Evolutionary conservation across 2,113 vertebrate species (phyloP).

Genomic region (Vulpes vulpes): DNA sequence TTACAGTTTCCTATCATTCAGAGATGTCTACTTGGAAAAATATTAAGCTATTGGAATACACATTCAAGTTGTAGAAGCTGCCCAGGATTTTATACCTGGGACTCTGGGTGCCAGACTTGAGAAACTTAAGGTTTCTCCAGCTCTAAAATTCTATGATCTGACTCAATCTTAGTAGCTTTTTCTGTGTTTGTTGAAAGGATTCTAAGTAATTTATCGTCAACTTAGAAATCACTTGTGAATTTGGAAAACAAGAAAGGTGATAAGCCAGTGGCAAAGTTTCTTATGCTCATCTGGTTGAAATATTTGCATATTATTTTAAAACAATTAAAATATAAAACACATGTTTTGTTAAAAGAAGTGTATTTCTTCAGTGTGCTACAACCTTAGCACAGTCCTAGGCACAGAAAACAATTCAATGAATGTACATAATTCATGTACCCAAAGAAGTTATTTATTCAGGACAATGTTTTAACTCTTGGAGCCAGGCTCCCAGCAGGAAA

Average conservation of each 20-base stretch:
- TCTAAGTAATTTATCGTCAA: neutral
- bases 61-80: neutral
- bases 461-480: neutral
- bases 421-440: neutral
- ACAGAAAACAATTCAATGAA: neutral
- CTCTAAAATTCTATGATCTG: neutral
- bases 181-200: neutral
- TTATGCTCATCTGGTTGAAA: neutral
- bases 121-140: neutral
- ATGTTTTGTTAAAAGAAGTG: neutral
- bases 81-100: neutral
- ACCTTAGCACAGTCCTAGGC: neutral
- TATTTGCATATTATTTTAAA: neutral
- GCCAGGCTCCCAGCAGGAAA: neutral
- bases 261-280: neutral
- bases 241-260: neutral
- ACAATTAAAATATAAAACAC: neutral
- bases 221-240: neutral
- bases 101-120: neutral
- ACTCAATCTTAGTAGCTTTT: neutral
- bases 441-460: neutral
- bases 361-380: neutral
- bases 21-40: conserved; percentile 11
- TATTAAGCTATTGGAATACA: neutral
- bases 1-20: neutral